phyloP scores from a whole-genome alignment of 2,797 vertebrate species.

The Phataginus tricuspis region DNA sequence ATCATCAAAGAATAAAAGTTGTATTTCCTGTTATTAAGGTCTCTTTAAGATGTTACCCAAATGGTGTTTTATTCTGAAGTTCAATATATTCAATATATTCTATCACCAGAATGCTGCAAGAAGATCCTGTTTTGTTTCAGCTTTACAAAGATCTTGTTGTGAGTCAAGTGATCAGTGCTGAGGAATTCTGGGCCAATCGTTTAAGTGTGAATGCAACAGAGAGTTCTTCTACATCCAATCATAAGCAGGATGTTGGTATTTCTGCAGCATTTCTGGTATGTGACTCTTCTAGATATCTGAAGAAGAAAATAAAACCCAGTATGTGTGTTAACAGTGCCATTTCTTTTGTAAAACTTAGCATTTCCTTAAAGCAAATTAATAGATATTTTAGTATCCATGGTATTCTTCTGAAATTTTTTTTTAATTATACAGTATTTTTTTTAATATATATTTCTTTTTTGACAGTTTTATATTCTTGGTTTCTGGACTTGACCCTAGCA shows the following conservation, averaged over 20 bases:
- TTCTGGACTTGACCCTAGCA: neutral
- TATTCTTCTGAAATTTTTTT: constrained; percentile 43
- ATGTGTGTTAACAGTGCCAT: neutral
- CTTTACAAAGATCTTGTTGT: constrained; percentile 99
- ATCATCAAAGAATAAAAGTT: neutral
- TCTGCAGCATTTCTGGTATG: constrained; percentile 98
- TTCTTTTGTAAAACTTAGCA: constrained; percentile 14
- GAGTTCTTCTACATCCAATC: constrained; percentile 86
- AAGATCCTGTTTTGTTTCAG: constrained; percentile 98
- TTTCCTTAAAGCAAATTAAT: constrained; percentile 40
- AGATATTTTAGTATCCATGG: neutral
- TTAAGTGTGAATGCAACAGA: constrained; percentile 92
- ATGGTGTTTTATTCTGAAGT: constrained; percentile 73
- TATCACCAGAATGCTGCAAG: constrained; percentile 96
- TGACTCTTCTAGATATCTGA: constrained; percentile 61
- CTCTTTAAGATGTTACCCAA: constrained; percentile 28
- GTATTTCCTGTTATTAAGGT: constrained; percentile 7
- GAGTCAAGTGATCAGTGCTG: constrained; percentile 98
- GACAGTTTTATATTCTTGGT: neutral
- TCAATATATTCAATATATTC: constrained; percentile 83
- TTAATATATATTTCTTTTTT: neutral
- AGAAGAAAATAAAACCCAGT: neutral
- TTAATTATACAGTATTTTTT: neutral
- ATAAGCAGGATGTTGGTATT: constrained; percentile 98
- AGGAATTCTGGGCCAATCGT: constrained; percentile 99